These are phyloP conservation scores for Antheraea pernyi DNA, from an alignment of 1,140 invertebrate genomes.

Conservation along the genomic window DNA sequence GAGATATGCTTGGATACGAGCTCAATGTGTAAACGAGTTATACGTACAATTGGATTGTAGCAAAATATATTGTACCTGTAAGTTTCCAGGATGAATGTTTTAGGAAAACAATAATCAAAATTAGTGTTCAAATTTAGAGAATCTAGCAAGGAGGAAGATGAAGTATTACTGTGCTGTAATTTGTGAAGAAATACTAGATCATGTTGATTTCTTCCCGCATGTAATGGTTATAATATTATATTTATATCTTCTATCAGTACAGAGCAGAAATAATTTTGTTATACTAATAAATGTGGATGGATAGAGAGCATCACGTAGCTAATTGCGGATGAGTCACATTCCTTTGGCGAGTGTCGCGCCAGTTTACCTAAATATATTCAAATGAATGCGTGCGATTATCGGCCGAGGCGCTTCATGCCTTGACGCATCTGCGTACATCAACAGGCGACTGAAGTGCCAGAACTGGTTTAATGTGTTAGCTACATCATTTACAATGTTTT, in stretches of 20 bases:
- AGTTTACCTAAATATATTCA: constrained; percentile 67
- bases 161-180: too few relatives aligned
- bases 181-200: too few relatives aligned
- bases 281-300: neutral
- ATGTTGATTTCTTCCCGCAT: too few relatives aligned
- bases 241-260: neutral
- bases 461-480: constrained; percentile 49
- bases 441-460: constrained; percentile 17
- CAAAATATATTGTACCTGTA: too few relatives aligned
- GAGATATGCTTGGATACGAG: too few relatives aligned
- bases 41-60: too few relatives aligned
- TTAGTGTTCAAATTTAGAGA: too few relatives aligned
- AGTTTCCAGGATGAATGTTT: too few relatives aligned
- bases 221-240: too few relatives aligned
- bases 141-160: too few relatives aligned
- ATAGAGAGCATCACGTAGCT: neutral
- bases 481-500: constrained; percentile 39
- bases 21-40: too few relatives aligned
- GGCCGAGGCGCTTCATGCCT: constrained; percentile 19
- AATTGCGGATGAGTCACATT: constrained; percentile 11
- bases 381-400: constrained; percentile 62
- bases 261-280: neutral
- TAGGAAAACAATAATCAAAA: too few relatives aligned
- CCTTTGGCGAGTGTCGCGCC: constrained; percentile 18
- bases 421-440: constrained; percentile 33